Evolutionary conservation across 2,113 vertebrate species (phyloP).

Genomic region (Lethenteron reissneri): DNA sequence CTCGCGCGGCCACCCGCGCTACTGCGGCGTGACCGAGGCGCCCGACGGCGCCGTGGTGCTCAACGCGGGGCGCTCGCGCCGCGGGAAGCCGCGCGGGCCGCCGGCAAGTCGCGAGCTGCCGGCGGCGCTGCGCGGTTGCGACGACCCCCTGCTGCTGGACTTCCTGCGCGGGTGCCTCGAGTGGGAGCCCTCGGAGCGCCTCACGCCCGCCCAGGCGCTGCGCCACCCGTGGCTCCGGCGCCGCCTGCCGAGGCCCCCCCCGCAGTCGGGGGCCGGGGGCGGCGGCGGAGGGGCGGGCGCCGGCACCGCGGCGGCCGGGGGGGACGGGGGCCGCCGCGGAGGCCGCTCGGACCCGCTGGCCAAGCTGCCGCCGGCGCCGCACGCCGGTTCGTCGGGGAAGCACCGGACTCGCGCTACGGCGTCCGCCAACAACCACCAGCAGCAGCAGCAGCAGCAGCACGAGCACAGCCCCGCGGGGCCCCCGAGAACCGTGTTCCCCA

Average conservation of each 20-base stretch:
- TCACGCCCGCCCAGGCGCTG: constrained; percentile 68
- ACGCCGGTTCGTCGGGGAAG: too few relatives aligned
- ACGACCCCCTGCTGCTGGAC: constrained; percentile 65
- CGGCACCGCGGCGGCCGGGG: neutral
- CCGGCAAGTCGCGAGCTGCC: constrained; percentile 77
- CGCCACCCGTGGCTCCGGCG: constrained; percentile 80
- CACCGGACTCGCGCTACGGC: too few relatives aligned
- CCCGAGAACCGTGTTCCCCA: too few relatives aligned
- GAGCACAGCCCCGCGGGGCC: too few relatives aligned
- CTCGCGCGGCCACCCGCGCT: constrained; percentile 85
- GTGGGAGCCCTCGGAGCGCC: constrained; percentile 63
- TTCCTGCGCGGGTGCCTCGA: constrained; percentile 88
- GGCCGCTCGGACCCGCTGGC: too few relatives aligned
- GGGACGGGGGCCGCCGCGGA: too few relatives aligned
- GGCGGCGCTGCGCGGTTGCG: constrained; percentile 61
- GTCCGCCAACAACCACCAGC: too few relatives aligned
- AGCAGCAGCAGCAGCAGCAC: too few relatives aligned
- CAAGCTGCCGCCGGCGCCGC: too few relatives aligned
- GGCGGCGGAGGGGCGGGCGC: neutral
- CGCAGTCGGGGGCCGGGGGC: neutral
- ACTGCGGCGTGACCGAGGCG: constrained; percentile 51
- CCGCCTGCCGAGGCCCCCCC: constrained; percentile 32
- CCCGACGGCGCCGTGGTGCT: constrained; percentile 51
- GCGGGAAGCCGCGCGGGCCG: constrained; percentile 65
- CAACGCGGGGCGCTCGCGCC: constrained; percentile 45